Conservation (phyloP, 2,797 vertebrate species). For the Pelochelys cantorii region DNA sequence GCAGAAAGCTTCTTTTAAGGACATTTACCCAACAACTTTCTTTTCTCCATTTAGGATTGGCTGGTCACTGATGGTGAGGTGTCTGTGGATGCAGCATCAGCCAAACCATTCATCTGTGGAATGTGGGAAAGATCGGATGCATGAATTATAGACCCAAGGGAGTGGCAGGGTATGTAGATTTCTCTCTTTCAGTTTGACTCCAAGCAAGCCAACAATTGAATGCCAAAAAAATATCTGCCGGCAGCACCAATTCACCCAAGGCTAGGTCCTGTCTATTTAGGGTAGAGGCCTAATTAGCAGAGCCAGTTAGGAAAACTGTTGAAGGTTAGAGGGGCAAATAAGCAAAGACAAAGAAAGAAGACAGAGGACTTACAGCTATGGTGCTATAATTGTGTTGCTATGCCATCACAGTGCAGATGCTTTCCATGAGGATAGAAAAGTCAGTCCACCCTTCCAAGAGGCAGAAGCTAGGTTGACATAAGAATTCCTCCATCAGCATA, state of each 20-base stretch:
- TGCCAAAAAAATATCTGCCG: slow-evolving; percentile 29
- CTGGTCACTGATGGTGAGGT: neutral
- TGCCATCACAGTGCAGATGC: neutral
- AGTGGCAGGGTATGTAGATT: slow-evolving; percentile 50
- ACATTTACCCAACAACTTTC: neutral
- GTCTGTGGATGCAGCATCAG: neutral
- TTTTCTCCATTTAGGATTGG: neutral
- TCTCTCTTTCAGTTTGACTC: slow-evolving; percentile 42
- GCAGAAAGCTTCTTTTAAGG: neutral
- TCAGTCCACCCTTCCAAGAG: neutral
- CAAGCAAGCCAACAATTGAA: neutral
- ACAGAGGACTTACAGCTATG: neutral
- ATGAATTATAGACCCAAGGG: neutral
- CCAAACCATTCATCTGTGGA: neutral
- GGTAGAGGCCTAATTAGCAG: slow-evolving; percentile 36
- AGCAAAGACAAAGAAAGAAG: slow-evolving; percentile 40
- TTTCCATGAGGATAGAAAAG: neutral
- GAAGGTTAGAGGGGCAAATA: slow-evolving; percentile 24
- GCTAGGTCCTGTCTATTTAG: slow-evolving; percentile 61
- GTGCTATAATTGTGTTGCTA: neutral
- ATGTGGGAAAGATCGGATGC: slow-evolving; percentile 13
- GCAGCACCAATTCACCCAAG: neutral
- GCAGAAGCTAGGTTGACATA: neutral
- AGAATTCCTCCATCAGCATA: neutral
- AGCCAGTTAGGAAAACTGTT: slow-evolving; percentile 50